Evolutionary conservation across 2,797 vertebrate species (phyloP).

Genomic region (Mus caroli): DNA sequence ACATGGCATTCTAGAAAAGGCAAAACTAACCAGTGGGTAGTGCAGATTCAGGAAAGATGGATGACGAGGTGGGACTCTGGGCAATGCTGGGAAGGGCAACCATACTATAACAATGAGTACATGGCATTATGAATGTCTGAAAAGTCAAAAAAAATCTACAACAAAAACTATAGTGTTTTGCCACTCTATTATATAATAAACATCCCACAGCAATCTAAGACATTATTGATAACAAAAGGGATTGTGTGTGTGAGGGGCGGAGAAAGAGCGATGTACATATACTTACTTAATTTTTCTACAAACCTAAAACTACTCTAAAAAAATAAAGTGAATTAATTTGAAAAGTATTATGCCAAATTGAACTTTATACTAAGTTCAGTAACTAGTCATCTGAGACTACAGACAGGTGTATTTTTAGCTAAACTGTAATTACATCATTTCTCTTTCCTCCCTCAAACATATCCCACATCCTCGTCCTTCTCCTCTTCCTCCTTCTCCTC

Average conservation of each 20-base stretch:
- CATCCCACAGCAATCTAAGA: neutral
- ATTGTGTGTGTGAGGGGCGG: neutral
- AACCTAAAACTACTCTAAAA: neutral
- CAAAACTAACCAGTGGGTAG: neutral
- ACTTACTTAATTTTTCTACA: slow-evolving; percentile 16
- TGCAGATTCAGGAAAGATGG: neutral
- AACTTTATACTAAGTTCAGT: neutral
- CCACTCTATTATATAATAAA: neutral
- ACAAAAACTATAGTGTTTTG: neutral
- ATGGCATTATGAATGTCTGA: neutral
- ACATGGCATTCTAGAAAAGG: neutral
- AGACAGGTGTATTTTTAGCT: neutral
- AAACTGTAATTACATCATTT: neutral
- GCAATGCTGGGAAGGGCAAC: neutral
- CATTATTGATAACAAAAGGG: neutral
- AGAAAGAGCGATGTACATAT: neutral
- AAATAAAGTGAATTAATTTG: neutral
- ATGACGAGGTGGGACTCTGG: neutral
- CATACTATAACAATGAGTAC: neutral
- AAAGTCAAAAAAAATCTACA: slow-evolving; percentile 9
- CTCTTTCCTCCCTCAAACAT: neutral
- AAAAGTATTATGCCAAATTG: neutral
- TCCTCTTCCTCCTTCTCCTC: too few relatives aligned
- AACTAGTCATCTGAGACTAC: neutral
- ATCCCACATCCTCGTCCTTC: neutral